Evolutionary conservation across 1,140 invertebrate genomes (phyloP), one percentile per base, ranked within the genome.

Genomic region (Lordiphosa clarofinis): DNA sequence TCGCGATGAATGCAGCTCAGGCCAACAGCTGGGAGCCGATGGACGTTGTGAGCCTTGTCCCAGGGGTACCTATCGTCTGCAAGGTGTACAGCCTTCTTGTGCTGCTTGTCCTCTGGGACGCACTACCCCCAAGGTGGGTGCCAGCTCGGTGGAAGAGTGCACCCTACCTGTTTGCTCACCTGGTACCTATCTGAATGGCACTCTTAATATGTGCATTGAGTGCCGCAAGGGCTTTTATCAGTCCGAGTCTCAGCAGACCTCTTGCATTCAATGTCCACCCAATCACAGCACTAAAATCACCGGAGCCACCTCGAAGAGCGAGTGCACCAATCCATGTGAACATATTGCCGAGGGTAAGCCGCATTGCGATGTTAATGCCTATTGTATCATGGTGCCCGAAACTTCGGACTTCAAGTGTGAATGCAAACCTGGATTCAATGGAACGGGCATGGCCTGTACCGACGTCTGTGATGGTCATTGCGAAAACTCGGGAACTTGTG

Each of bases 141-240:
- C 97, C 0, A 93, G 93, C 0, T 93, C 94, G 1, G 92, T 96
- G 11, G 94, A 97, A 72, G 96, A 99, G 86, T 99, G 98, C 88
- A 96, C 96, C 0, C 89, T 98, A 9, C 97, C 95, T 5, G 95
- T 96, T 40, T 98, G 95, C 88, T 92, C 92, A 44, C 93, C 96
- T 36, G 94, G 94, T 90, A 91, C 94, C 8, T 97, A 95, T 88
- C 91, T 98, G 47, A 96, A 98, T 88, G 93, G 92, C 3, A 95
- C 94, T 1, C 90, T 94, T 7, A 97, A 97, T 86, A 93, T 93
- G 58, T 99, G 98, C 88, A 90, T 95, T 15, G 91, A 94, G 37
- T 99, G 98, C 88, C 95, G 96, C 43, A 95, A 96, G 81, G 97
- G 97, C 58, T 97, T 93, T 43, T 99, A 98, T 87, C 98, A 99